Percentiles rank a stretch among this genome's conserved stretches.
Conservation (phyloP, 2,888 invertebrate genomes). For the Sarcophaga variegata region DNA sequence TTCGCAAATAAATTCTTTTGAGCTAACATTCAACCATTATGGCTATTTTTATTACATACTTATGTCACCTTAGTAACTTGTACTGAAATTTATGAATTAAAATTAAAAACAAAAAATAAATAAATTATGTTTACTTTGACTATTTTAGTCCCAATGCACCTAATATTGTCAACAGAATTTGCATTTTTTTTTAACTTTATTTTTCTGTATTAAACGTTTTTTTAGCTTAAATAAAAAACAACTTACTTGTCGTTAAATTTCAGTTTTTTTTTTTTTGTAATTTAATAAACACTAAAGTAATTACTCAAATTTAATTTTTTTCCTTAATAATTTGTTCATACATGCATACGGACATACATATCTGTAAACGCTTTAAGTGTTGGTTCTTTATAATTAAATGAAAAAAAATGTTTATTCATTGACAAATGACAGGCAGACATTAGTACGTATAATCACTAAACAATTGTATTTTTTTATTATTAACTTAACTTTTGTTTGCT, state of each 20-base stretch:
- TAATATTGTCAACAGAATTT: constrained; percentile 17
- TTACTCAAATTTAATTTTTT: constrained; percentile 28
- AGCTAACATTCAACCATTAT: no score
- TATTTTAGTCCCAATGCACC: not conserved
- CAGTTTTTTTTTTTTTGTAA: constrained; percentile 2
- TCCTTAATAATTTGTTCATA: not conserved
- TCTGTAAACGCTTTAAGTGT: not conserved
- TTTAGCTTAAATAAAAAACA: constrained; percentile 3
- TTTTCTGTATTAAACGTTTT: not conserved
- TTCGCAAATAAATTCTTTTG: no score
- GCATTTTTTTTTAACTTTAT: not conserved
- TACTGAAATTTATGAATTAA: no score
- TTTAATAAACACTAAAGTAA: constrained; percentile 20
- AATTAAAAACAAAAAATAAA: not conserved
- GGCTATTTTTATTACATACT: no score
- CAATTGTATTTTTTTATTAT: constrained; percentile 27
- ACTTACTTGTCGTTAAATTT: not conserved
- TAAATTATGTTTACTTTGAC: not conserved
- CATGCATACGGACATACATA: not conserved
- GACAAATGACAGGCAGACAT: no score
- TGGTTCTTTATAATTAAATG: not conserved
- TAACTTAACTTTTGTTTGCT: constrained; percentile 42
- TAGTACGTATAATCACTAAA: not conserved
- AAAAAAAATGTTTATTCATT: not conserved
- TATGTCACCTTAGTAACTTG: no score